Base-by-base conservation (phyloP, 2,113 vertebrate species). In the Salminus brasiliensis region DNA sequence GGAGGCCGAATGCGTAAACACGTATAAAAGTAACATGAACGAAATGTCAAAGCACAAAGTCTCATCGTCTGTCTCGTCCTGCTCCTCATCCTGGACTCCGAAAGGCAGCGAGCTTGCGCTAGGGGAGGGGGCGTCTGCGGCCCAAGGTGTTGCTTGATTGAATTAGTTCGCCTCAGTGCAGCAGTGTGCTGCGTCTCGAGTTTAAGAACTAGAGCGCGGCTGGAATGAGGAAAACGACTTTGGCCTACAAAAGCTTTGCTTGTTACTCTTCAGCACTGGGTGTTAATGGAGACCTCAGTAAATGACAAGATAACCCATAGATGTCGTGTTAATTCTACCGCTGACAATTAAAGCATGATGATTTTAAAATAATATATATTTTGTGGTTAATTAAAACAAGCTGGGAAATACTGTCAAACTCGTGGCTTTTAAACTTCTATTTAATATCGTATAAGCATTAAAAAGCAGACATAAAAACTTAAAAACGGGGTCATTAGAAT, bases 141-240 rank as follows among this genome's bases (percentile, higher is more conserved):
- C 82, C 81, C 21, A 87, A 89, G 78, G 90, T 89, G 88, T 90
- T 74, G 87, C 83, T 77, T 90, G 88, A 91, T 90, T 84, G 80
- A 91, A 89, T 92, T 88, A 92, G 83, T 85, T 91, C 87, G 76
- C 88, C 88, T 91, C 88, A 89, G 84, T 89, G 82, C 81, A 86
- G 85, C 81, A 0, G 30, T 23, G 10, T 21, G 21, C 29, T 30
- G 34, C 15, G 49, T 36, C 10, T 1, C 1, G 32, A 10, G 16
- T 25, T 36, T 29, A 73, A 73, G 27, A 65, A 7, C 57, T 36
- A 16, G 57, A 65, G 52, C 39, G n/a, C 0, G 10, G 2, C 16
- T 60, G 59, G 41, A 65, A 75, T 6, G 3, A 49, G 41, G 27
- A 52, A 75, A 47, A 49, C 4, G 39, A 15, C 1, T 25, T 23